These are phyloP conservation scores for Hydrotaea cyrtoneurina DNA, from an alignment of 2,888 invertebrate genomes.

Conservation along the genomic window DNA sequence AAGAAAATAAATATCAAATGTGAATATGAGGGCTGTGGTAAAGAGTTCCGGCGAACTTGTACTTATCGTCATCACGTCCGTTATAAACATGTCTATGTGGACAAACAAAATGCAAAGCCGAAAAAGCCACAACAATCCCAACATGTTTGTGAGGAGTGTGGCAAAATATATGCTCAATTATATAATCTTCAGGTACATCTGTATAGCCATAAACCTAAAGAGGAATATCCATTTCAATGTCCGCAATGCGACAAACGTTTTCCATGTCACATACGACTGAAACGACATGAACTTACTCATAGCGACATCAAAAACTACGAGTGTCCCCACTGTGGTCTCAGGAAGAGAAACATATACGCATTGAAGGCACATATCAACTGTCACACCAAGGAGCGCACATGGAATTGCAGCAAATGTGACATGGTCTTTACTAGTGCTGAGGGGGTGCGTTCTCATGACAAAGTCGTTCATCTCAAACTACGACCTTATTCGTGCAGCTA, in stretches of 20 bases:
- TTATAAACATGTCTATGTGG: conserved; percentile 34
- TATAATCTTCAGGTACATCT: conserved; percentile 55
- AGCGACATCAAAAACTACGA: conserved; percentile 71
- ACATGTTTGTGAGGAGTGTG: conserved; percentile 71
- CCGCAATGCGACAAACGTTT: conserved; percentile 42
- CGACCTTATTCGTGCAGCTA: conserved; percentile 69
- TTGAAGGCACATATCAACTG: conserved; percentile 72
- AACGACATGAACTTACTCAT: conserved; percentile 71
- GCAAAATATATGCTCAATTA: conserved; percentile 66
- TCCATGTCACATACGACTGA: conserved; percentile 33
- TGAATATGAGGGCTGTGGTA: conserved; percentile 67
- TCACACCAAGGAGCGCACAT: conserved; percentile 71
- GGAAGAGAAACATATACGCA: conserved; percentile 69
- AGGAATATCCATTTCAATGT: conserved; percentile 67
- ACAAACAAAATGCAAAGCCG: background rate
- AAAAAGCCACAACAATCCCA: background rate
- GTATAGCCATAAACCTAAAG: conserved; percentile 56
- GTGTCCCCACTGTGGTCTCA: conserved; percentile 73
- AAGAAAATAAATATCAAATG: conserved; percentile 65
- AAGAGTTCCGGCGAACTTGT: conserved; percentile 61
- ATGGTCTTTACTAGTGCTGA: conserved; percentile 70
- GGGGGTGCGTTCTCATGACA: conserved; percentile 71
- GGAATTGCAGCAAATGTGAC: conserved; percentile 70
- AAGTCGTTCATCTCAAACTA: conserved; percentile 72
- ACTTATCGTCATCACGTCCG: conserved; percentile 68